These are phyloP conservation scores for Carlito syrichta DNA, from an alignment of 2,113 vertebrate species.

Conservation along the genomic window DNA sequence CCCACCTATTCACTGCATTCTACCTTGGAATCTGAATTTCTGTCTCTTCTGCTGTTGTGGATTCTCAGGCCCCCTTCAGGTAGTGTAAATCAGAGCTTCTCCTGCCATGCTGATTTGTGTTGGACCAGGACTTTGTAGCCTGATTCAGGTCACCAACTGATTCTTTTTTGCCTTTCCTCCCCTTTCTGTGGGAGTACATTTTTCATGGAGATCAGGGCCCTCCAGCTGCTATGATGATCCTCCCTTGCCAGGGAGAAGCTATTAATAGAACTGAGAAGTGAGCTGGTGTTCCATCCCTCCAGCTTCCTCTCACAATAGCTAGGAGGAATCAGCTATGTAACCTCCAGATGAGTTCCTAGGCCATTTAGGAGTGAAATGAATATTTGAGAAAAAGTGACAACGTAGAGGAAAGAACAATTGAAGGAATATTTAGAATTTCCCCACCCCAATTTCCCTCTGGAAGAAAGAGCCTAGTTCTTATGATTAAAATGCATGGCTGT, in stretches of 20 bases:
- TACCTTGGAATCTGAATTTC: neutral
- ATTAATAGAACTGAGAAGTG: neutral
- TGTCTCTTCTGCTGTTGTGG: neutral
- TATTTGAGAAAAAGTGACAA: neutral
- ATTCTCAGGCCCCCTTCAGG: neutral
- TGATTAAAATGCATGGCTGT: neutral
- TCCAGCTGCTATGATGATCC: neutral
- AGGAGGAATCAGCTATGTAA: neutral
- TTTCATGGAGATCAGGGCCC: neutral
- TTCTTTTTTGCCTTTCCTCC: neutral
- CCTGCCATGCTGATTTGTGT: neutral
- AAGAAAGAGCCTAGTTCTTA: neutral
- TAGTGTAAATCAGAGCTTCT: neutral
- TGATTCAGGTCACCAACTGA: neutral
- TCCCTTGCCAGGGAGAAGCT: neutral
- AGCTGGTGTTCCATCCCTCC: neutral
- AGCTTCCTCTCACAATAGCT: neutral
- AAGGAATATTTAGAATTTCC: neutral
- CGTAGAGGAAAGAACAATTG: neutral
- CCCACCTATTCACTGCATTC: accelerated
- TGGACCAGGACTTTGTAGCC: neutral
- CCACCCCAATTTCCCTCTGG: neutral
- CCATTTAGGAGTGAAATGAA: neutral
- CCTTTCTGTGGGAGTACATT: neutral
- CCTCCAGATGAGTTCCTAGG: neutral